A percentile compares a stretch with the other conserved stretches of the same genome.
Evolutionary conservation across 1,140 invertebrate genomes (phyloP).

Genomic region (Drosophila subobscura): DNA sequence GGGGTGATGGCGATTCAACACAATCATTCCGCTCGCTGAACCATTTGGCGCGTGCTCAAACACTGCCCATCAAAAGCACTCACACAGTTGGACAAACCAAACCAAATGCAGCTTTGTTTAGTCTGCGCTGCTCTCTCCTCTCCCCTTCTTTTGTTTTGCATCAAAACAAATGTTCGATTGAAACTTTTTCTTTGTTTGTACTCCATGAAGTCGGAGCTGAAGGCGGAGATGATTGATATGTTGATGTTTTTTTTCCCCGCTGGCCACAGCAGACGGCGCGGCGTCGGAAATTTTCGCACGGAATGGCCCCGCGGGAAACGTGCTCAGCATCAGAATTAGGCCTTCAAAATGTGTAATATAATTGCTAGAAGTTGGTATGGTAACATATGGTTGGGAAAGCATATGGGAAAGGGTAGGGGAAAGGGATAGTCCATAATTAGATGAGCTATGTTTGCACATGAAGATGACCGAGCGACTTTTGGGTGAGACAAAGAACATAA

Average conservation of each 20-base stretch:
- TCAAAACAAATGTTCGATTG: slow-evolving; percentile 52
- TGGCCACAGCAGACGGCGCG: slow-evolving; percentile 25
- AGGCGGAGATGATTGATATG: slow-evolving; percentile 20
- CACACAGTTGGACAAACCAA: slow-evolving; percentile 22
- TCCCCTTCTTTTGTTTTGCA: slow-evolving; percentile 14
- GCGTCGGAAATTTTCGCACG: slow-evolving; percentile 33
- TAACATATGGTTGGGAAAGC: not conserved
- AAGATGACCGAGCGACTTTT: too few relatives aligned
- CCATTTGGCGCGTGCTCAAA: slow-evolving; percentile 66
- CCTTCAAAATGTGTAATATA: not conserved
- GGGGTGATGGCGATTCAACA: slow-evolving; percentile 2
- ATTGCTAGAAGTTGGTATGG: too few relatives aligned
- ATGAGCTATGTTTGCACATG: too few relatives aligned
- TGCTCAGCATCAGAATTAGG: slow-evolving; percentile 4
- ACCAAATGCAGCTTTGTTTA: slow-evolving; percentile 57
- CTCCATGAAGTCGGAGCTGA: not conserved
- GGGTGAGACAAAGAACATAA: too few relatives aligned
- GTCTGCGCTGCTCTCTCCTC: slow-evolving; percentile 34
- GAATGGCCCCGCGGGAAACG: slow-evolving; percentile 5
- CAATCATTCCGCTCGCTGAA: slow-evolving; percentile 7
- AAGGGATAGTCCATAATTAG: too few relatives aligned
- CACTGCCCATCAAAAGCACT: slow-evolving; percentile 1
- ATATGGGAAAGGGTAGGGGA: not conserved
- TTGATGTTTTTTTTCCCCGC: slow-evolving; percentile 26
- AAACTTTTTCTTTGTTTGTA: slow-evolving; percentile 24